Evolutionary conservation across 2,113 vertebrate species (phyloP), one percentile per base, ranked within the genome.

Genomic region (Sigmodon hispidus): DNA sequence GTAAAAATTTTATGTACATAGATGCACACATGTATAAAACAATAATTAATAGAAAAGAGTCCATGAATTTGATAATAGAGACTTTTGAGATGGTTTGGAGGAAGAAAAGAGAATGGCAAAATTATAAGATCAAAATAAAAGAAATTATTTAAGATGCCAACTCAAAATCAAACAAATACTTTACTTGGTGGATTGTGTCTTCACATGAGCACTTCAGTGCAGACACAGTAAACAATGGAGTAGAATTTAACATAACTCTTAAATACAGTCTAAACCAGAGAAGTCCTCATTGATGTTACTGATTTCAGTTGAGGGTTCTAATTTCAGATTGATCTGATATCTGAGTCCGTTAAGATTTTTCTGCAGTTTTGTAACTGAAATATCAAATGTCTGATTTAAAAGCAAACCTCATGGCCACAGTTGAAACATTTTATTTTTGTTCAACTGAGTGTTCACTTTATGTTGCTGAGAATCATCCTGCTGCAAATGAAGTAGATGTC

Each of bases 321-420:
- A 80, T 92, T 87, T 94, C 24, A 73, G 89, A 87, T 73, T 79
- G 57, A 89, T 55, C 93, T 92, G n/a, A 57, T 89, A 94, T 4
- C 72, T 73, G n/a, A 6, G 21, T 50, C 6, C 77, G 7, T 13
- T 88, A 9, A 70, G 5, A 16, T 52, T 87, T 87, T 31, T 36
- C 80, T 63, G 55, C 7, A 59, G 1, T 88, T 91, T 89, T 57
- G 50, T 55, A 96, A 75, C 43, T 36, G 17, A 43, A 77, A 96
- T 59, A 1, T 72, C 24, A 70, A 92, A 75, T 79, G 36, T 57
- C 34, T 92, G 7, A 52, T 17, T 80, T 88, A 91, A 88, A 87
- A 76, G 1, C 4, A 63, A 75, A 22, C 29, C 29, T 91, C 91
- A 59, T 52, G 57, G 43, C 7, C 89, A 40, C 7, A 93, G 26